Evolutionary conservation across 2,797 vertebrate species (phyloP), one percentile per base, ranked within the genome.

Genomic region (Siniperca scherzeri): DNA sequence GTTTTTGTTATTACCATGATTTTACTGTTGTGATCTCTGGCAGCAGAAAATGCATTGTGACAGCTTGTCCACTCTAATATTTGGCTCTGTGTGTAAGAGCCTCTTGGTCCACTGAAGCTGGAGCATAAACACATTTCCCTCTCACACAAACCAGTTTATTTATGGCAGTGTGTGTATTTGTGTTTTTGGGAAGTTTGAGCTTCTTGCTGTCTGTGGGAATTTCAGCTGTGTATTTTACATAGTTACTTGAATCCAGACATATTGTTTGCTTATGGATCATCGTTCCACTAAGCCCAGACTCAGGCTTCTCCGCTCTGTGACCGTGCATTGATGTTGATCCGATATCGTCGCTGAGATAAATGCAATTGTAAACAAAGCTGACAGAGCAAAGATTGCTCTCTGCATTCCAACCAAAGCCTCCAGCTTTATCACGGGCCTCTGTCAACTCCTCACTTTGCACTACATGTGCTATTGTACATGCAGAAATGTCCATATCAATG

Each of bases 61-160:
- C 92, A 90, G 87, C 85, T 88, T 82, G 90, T 93, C 89, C 83
- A 74, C 65, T 91, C 70, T 78, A 80, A 91, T 93, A 85, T 91
- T 61, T 83, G 80, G 46, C 42, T 55, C 52, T 72, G 78, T 84
- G 82, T 72, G 61, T 82, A 53, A 12, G 22, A 3, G 67, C 60
- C 68, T 74, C 77, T 70, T 64, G 80, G 73, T 82, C 19, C 52
- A 55, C 78, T 77, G 70, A 69, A 71, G 64, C 67, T 16, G 22
- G 72, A 74, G 79, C 76, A 66, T 78, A 82, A 80, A 87, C 56
- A 80, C 68, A 50, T 52, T 65, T 83, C 68, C 60, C 62, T 65
- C 80, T 33, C 78, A 27, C 69, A 81, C 76, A 81, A 68, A 72
- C 55, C 67, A 9, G 53, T 85, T 88, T 82, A 78, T 81, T 90